These are phyloP conservation scores for Meriones psammophilus DNA, from an alignment of 2,797 vertebrate genomes.

Conservation along the genomic window DNA sequence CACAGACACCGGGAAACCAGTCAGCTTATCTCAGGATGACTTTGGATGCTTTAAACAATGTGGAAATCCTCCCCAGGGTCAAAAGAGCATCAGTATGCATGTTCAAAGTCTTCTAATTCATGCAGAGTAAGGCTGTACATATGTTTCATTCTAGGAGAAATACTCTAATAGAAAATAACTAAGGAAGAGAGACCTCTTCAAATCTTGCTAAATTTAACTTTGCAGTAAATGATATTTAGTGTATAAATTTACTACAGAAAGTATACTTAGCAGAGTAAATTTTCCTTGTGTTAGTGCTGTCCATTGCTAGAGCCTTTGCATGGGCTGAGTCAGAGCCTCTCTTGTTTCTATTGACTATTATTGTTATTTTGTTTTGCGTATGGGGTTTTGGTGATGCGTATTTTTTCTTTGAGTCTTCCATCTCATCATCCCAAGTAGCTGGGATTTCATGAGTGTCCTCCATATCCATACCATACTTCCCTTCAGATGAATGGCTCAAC, in stretches of 20 bases:
- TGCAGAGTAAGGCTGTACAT: neutral
- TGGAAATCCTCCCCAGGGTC: neutral
- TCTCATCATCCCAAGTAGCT: neutral
- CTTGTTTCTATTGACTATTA: neutral
- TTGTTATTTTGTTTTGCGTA: neutral
- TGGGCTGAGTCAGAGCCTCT: neutral
- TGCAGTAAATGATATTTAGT: neutral
- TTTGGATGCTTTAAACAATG: neutral
- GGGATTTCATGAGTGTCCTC: neutral
- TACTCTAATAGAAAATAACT: neutral
- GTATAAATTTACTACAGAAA: neutral
- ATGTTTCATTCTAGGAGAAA: neutral
- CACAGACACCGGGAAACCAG: neutral
- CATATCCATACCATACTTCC: neutral
- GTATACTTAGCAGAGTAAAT: neutral
- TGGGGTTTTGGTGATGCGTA: neutral
- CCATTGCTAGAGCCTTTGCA: too few relatives aligned
- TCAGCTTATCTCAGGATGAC: neutral
- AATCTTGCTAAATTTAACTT: conserved; percentile 25
- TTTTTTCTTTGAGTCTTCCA: neutral
- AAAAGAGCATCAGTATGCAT: neutral
- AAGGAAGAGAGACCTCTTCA: neutral
- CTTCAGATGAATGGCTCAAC: neutral
- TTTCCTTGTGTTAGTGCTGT: neutral
- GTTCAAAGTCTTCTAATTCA: neutral